Percentiles rank a stretch among this genome's conserved stretches.
Conservation (phyloP, 2,888 invertebrate genomes). For the Eurytoma californica region DNA sequence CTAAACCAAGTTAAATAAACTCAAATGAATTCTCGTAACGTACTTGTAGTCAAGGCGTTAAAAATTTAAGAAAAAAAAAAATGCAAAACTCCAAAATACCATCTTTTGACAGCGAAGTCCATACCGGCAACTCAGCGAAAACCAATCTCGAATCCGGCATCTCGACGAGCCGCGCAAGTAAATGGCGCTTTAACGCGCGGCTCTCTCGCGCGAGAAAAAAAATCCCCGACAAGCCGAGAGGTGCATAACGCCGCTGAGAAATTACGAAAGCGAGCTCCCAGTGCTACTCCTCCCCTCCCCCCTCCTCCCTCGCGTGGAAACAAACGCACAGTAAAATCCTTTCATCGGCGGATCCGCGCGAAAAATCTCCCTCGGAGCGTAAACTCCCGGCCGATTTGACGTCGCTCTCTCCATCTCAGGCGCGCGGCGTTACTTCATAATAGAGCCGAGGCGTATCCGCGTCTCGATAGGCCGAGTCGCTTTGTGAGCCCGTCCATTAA, state of each 20-base stretch:
- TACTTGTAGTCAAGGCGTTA: too few relatives aligned
- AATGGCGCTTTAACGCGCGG: constrained; percentile 24
- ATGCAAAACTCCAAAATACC: too few relatives aligned
- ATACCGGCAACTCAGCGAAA: too few relatives aligned
- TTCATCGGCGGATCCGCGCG: constrained; percentile 7
- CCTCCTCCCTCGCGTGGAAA: background rate
- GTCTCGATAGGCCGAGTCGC: too few relatives aligned
- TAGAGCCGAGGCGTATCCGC: too few relatives aligned
- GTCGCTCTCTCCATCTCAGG: background rate
- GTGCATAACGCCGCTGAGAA: constrained; percentile 2
- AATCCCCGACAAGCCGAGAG: background rate
- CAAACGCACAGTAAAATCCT: constrained; percentile 40
- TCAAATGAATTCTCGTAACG: too few relatives aligned
- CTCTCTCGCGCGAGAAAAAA: background rate
- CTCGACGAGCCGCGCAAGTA: constrained; percentile 13
- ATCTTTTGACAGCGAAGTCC: too few relatives aligned
- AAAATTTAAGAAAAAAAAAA: too few relatives aligned
- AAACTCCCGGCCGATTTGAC: background rate
- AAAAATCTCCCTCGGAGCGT: background rate
- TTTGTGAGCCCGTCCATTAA: too few relatives aligned
- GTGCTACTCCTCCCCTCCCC: background rate
- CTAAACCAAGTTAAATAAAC: too few relatives aligned
- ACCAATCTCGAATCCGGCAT: background rate
- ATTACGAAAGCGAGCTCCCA: constrained; percentile 24
- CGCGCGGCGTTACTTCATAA: too few relatives aligned